Evolutionary conservation across 2,888 invertebrate species (phyloP).

Genomic region (Agapetus fuscipes): DNA sequence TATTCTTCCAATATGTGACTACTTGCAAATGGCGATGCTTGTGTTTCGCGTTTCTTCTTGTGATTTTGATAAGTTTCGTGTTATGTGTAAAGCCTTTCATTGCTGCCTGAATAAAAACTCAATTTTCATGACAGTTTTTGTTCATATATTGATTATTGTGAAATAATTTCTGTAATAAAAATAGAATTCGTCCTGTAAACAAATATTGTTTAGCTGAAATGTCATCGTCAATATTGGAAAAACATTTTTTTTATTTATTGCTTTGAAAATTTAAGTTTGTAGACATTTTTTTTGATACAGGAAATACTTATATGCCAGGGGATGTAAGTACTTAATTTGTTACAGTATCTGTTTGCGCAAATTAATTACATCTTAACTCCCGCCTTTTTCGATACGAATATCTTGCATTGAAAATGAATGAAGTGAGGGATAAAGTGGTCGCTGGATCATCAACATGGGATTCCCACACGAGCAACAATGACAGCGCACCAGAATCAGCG

Average conservation of each 20-base stretch:
- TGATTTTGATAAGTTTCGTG: conserved; percentile 7
- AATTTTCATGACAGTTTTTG: too few relatives aligned
- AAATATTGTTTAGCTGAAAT: conserved; percentile 11
- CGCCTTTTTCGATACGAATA: conserved; percentile 14
- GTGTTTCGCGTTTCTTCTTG: conserved; percentile 17
- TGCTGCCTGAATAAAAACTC: too few relatives aligned
- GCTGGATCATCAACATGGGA: conserved; percentile 43
- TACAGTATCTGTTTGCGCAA: too few relatives aligned
- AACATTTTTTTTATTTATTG: too few relatives aligned
- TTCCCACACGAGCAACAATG: conserved; percentile 33
- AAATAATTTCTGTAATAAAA: neutral
- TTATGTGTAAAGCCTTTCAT: neutral
- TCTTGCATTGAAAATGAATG: conserved; percentile 32
- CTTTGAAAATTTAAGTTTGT: conserved; percentile 1
- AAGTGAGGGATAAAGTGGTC: conserved; percentile 44
- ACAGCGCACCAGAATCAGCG: conserved; percentile 39
- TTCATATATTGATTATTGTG: too few relatives aligned
- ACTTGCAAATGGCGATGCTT: conserved; percentile 19
- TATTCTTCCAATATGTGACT: too few relatives aligned
- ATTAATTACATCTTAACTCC: too few relatives aligned
- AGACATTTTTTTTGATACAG: neutral
- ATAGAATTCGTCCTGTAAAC: conserved; percentile 2
- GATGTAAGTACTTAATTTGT: too few relatives aligned
- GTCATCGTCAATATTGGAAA: conserved; percentile 5
- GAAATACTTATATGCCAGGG: too few relatives aligned